These are phyloP conservation scores for Orchesella flavescens DNA, from an alignment of 2,888 invertebrate species.

Conservation along the genomic window DNA sequence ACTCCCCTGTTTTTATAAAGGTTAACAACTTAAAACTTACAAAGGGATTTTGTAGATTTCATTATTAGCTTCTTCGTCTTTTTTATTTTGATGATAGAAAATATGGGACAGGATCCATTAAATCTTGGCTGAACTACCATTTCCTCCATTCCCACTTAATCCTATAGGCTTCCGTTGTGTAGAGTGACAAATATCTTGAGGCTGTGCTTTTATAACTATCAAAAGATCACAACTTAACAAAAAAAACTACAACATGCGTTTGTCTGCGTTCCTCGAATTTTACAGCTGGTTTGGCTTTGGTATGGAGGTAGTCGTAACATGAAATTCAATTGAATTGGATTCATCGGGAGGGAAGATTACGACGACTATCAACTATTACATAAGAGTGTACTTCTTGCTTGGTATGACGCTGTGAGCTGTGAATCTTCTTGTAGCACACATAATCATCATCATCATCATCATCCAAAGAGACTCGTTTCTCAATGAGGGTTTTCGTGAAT, in stretches of 20 bases:
- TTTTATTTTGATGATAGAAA: conserved; percentile 37
- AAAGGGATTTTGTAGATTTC: neutral
- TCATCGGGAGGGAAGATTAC: neutral
- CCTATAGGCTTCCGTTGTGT: neutral
- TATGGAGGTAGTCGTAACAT: neutral
- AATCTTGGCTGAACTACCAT: conserved; percentile 45
- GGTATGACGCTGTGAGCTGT: too few species aligned
- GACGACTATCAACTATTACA: neutral
- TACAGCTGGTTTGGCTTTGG: conserved; percentile 25
- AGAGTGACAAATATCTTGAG: neutral
- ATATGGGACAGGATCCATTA: conserved; percentile 56
- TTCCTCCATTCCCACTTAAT: conserved; percentile 18
- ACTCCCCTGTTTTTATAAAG: too few species aligned
- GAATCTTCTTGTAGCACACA: neutral
- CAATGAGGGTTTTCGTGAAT: conserved; percentile 2
- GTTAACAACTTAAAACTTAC: neutral
- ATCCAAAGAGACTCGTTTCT: neutral
- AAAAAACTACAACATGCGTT: neutral
- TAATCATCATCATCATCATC: neutral
- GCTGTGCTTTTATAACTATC: too few species aligned
- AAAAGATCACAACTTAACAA: conserved; percentile 2
- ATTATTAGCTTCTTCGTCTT: too few species aligned
- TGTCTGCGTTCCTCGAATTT: conserved; percentile 33
- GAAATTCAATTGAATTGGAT: neutral
- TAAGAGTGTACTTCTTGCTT: too few species aligned